Evolutionary conservation across 2,113 vertebrate genomes (phyloP).

Genomic region (Erythrocebus patas): DNA sequence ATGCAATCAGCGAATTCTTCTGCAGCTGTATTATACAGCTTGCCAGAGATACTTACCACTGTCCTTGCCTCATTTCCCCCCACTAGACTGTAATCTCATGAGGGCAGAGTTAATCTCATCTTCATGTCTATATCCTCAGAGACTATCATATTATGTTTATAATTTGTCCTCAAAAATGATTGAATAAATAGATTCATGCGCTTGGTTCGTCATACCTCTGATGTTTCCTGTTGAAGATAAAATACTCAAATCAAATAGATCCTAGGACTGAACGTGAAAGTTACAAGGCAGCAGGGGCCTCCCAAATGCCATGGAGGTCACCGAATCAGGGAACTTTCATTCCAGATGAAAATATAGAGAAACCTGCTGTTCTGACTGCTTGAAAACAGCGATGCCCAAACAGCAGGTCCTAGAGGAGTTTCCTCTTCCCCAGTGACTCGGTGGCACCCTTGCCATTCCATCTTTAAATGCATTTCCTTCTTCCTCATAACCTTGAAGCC

Average conservation of each 20-base stretch:
- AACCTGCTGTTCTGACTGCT: neutral
- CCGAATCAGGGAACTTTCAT: neutral
- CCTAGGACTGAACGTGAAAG: neutral
- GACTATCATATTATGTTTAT: no score
- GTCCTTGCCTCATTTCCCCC: neutral
- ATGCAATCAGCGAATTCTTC: neutral
- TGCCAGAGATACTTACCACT: neutral
- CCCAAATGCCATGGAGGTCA: neutral
- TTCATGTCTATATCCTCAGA: neutral
- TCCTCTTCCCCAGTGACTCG: neutral
- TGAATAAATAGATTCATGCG: neutral
- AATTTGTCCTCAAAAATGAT: neutral
- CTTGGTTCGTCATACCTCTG: neutral
- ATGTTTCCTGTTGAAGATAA: neutral
- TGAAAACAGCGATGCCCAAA: neutral
- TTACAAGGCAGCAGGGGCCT: neutral
- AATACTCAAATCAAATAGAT: neutral
- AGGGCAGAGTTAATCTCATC: neutral
- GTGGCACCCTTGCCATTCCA: neutral
- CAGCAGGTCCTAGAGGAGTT: rapidly evolving
- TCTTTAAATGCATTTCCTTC: neutral
- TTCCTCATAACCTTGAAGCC: neutral
- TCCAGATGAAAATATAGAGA: neutral
- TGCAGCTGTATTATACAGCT: neutral
- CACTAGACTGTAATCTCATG: neutral